Conservation (phyloP, 2,113 vertebrate genomes). For the Egretta garzetta region DNA sequence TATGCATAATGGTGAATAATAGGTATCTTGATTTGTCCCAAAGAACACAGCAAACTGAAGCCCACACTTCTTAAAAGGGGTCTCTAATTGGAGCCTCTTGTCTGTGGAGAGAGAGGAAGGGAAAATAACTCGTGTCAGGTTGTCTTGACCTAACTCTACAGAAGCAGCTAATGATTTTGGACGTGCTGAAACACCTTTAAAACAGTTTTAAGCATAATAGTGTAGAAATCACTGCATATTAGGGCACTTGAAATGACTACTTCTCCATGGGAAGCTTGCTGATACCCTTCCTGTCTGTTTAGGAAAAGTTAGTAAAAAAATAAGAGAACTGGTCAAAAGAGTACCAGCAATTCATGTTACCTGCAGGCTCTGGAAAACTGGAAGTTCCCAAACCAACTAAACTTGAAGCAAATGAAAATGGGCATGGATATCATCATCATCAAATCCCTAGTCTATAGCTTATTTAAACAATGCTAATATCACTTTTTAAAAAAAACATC, state of each 20-base stretch:
- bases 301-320: background rate
- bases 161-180: background rate
- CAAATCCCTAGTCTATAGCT: background rate
- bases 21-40: background rate
- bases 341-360: background rate
- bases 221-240: background rate
- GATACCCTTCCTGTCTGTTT: background rate
- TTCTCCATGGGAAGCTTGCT: background rate
- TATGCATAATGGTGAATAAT: background rate
- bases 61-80: background rate
- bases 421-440: background rate
- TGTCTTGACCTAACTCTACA: constrained; percentile 6
- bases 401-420: background rate
- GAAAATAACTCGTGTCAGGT: background rate
- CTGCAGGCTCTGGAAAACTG: background rate
- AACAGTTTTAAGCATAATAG: background rate
- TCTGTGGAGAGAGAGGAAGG: background rate
- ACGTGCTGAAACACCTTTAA: background rate
- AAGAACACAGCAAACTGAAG: background rate
- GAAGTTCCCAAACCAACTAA: background rate
- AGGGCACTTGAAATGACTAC: background rate
- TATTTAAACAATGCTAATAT: background rate
- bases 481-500: background rate
- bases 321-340: background rate
- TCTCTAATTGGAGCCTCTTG: background rate